phyloP scores from a whole-genome alignment of 1,140 invertebrate genomes.

The Periplaneta americana region DNA sequence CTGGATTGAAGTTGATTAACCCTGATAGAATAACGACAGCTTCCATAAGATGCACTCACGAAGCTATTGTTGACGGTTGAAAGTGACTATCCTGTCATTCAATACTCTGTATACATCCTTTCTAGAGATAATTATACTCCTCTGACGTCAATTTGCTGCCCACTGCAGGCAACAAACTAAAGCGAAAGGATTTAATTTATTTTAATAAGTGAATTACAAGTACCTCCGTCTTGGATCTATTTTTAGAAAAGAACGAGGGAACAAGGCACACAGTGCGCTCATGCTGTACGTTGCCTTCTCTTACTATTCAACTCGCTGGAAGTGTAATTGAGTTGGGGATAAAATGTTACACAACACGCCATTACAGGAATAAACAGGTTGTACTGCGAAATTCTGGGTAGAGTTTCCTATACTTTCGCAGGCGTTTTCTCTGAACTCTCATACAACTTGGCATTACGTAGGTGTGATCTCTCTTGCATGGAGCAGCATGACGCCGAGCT shows the following conservation, averaged over 20 bases:
- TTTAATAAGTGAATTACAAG: not conserved
- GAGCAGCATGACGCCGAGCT: no score
- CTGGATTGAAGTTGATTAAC: not conserved
- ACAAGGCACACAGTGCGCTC: not conserved
- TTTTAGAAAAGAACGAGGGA: not conserved
- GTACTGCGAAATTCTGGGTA: no score
- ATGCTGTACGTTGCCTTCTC: no score
- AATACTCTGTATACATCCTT: not conserved
- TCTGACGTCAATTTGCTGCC: not conserved
- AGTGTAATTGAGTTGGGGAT: no score
- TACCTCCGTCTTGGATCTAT: not conserved
- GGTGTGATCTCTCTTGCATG: no score
- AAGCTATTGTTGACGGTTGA: not conserved
- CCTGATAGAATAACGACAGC: not conserved
- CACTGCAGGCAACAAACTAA: not conserved
- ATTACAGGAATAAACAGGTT: no score
- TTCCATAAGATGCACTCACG: no score
- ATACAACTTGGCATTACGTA: no score
- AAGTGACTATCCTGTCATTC: not conserved
- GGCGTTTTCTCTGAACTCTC: no score
- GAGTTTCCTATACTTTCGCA: no score
- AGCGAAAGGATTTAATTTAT: not conserved
- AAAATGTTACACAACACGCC: no score
- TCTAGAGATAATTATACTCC: not conserved
- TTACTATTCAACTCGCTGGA: no score